Evolutionary conservation across 2,888 invertebrate genomes (phyloP), one percentile per base, ranked within the genome.

Genomic region (Apantesis nais): DNA sequence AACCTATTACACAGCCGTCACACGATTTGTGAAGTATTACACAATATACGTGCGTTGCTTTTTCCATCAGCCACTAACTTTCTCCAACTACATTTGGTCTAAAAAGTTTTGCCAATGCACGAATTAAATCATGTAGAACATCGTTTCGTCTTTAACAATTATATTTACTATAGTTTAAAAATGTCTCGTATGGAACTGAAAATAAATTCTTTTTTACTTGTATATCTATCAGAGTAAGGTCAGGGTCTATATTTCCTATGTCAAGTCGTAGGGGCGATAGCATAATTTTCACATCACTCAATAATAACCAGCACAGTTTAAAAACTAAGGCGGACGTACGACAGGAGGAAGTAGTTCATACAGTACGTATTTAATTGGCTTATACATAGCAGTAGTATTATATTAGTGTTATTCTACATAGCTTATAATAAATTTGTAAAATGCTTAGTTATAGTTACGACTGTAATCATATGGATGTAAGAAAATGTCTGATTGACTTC

Each of bases 181-280:
- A 71, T 0, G 29, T 34, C 16, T 67, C 68, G 52, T 72, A 63
- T 19, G 0, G 1, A 7, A 14, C 34, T 5, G 37, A 67, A 22
- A 68, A 66, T 76, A 76, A 75, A 55, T 60, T 72, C 62, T 66
- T 71, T 71, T 71, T 67, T 68, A 71, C 34, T 71, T 68, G 66
- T 68, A 62, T 62, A 29, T 44, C 62, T 74, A 69, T 68, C 67
- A 44, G 64, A 76, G 78, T 82, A 78, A 77, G 78, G 82, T 80
- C 73, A 73, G 79, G 84, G 85, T 83, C 78, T 78, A 85, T 83
- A 85, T 84, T 81, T 83, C 79, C 85, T 79, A 58, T 82, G 77
- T 79, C 77, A 73, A 76, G 68, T 72, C 68, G 76, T 78, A 69
- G 75, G 72, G 79, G 76, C 74, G 78, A 81, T 80, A 78, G 63